Base-by-base conservation (phyloP, 2,797 vertebrate species). In the Mormyrops boulengeri region DNA sequence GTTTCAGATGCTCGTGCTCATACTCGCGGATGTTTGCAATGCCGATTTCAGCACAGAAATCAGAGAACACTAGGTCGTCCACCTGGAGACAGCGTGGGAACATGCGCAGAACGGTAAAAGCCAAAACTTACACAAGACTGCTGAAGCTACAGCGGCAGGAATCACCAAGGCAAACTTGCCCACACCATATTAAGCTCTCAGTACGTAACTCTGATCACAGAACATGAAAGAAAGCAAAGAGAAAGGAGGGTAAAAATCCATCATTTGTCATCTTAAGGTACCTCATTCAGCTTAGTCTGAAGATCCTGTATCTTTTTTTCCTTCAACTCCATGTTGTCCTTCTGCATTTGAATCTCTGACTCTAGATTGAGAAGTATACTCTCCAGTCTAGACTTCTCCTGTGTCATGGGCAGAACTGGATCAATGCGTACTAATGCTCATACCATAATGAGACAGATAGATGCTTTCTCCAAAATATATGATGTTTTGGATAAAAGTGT, bases 21-120 rank as follows among this genome's bases (percentile, higher is more conserved):
- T 97, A 99, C 87, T 98, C 95, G 90, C 97, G 96, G 92, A 99
- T 99, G 93, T 95, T 98, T 91, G 93, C 94, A 90, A 99, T 93
- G 0, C 97, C 97, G 5, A 99, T 97, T 94, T 97, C 96, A 91
- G 95, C 95, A 92, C 99, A 99, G 94, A 99, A 99, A 57, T 97
- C 95, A 85, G 0, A 92, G 94, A 99, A 99, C 92, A 99, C 96
- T 85, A 19, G 22, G 92, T 99, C 97, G 93, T 99, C 98, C 49
- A 96, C 95, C 98, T 99, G 93, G 89, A 57, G 85, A 38, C 30
- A 19, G 26, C 22, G n/a, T 5, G 34, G 2, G 2, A 60, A 49
- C 87, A 62, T 22, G 26, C 22, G 17, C 53, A 41, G 38, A 14
- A 22, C 1, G 2, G 26, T 14, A 69, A 34, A 69, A 4, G 30